Evolutionary conservation across 2,113 vertebrate genomes (phyloP), one percentile per base, ranked within the genome.

Genomic region (Plectropomus leopardus): DNA sequence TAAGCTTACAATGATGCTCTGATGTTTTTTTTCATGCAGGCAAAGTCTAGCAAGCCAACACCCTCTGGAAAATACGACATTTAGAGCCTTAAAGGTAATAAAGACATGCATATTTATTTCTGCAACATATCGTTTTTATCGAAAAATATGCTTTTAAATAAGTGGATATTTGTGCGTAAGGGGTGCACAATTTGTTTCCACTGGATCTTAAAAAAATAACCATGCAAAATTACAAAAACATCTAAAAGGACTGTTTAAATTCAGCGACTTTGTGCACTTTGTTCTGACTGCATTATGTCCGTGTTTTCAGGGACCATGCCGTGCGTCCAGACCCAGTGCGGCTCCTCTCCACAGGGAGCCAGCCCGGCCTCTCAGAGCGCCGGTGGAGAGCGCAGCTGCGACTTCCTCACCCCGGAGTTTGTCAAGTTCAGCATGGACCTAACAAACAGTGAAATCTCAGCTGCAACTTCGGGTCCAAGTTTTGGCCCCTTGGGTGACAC

Each of bases 341-440:
- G 97, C 92, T 97, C 97, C 89, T 99, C 98, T 94, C 98, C 97
- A 54, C 97, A 96, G 92, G 98, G 98, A 94, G 98, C 98, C 95
- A 97, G 97, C 92, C 96, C 97, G 87, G 98, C 97, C 89, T 96
- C 96, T 82, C 97, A 98, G 95, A 95, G 95, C 95, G 95, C 96
- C 95, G 94, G 92, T 83, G 96, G 94, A 88, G 97, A 98, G 86
- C 97, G 96, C 95, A 96, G 96, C 97, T 97, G 97, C 94, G 98
- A 98, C 92, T 97, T 99, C 95, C 93, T 99, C 90, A 99, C 97
- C 19, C 97, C 98, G 86, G 98, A 99, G 95, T 99, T 99, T 69
- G 98, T 99, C 89, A 99, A 99, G 96, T 99, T 98, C 95, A 99
- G 98, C 96, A 99, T 99, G 98, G 98, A 99, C 93, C 96, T 99